Evolutionary conservation across 2,888 invertebrate genomes (phyloP).

Genomic region (Camponotus fellah): DNA sequence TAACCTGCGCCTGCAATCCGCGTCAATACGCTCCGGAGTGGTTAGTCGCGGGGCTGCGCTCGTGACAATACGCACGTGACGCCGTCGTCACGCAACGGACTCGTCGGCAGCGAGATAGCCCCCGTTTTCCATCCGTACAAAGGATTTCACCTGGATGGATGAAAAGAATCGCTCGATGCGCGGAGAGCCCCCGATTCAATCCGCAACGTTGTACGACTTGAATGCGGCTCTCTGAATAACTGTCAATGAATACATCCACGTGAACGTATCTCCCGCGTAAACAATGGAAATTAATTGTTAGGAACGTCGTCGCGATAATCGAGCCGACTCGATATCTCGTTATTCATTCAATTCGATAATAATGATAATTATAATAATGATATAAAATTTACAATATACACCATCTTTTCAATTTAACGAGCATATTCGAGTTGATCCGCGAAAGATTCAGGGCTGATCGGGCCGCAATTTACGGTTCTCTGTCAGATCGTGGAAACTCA

Average conservation of each 20-base stretch:
- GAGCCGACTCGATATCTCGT: neutral
- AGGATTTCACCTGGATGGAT: constrained; percentile 20
- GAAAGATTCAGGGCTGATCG: neutral
- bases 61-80: constrained; percentile 66
- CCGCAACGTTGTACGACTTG: constrained; percentile 21
- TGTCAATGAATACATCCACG: constrained; percentile 14
- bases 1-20: constrained; percentile 78
- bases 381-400: neutral
- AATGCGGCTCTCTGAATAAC: constrained; percentile 28
- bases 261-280: constrained; percentile 16
- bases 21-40: constrained; percentile 73
- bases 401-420: neutral
- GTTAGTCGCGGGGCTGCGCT: constrained; percentile 69
- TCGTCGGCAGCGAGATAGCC: constrained; percentile 31
- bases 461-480: constrained; percentile 17
- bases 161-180: constrained; percentile 31
- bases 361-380: neutral
- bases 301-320: constrained; percentile 14
- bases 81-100: constrained; percentile 38
- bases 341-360: neutral
- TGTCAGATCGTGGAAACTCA: neutral
- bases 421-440: neutral
- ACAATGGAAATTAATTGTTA: constrained; percentile 23
- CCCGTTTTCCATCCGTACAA: constrained; percentile 1
- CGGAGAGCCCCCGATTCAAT: constrained; percentile 18